Evolutionary conservation across 2,888 invertebrate genomes (phyloP).

Genomic region (Cataglyphis albicans): DNA sequence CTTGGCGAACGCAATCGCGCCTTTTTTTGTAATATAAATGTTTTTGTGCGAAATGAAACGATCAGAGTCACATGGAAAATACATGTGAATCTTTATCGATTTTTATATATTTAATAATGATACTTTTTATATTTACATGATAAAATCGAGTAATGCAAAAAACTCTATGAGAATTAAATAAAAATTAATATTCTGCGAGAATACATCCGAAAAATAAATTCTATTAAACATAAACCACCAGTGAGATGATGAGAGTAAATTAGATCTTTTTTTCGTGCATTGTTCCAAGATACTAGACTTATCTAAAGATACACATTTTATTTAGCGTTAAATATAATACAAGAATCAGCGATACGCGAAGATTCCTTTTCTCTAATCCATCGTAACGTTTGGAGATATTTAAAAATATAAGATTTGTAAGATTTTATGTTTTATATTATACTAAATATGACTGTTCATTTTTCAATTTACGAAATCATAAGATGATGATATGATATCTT

Average conservation of each 20-base stretch:
- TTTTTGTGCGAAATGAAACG: not conserved
- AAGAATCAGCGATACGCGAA: slow-evolving; percentile 1
- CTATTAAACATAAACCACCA: not conserved
- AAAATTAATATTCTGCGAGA: too few relatives aligned
- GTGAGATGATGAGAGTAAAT: not conserved
- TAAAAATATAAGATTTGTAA: not conserved
- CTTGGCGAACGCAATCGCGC: slow-evolving; percentile 1
- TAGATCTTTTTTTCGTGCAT: not conserved
- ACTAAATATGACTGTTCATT: not conserved
- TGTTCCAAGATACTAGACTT: not conserved
- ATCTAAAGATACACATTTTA: not conserved
- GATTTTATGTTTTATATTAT: not conserved
- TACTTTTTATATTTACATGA: not conserved
- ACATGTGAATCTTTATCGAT: not conserved
- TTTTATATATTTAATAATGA: not conserved
- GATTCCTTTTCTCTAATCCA: not conserved
- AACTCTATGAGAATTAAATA: too few relatives aligned
- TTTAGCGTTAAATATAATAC: slow-evolving; percentile 9
- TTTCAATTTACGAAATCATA: not conserved
- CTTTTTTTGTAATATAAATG: slow-evolving; percentile 4
- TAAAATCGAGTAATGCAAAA: not conserved
- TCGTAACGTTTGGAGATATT: not conserved
- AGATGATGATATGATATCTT: not conserved
- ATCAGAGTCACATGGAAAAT: too few relatives aligned
- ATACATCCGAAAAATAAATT: not conserved